Base-by-base conservation (phyloP, 2,888 invertebrate species). In the Andrena hattorfiana region DNA sequence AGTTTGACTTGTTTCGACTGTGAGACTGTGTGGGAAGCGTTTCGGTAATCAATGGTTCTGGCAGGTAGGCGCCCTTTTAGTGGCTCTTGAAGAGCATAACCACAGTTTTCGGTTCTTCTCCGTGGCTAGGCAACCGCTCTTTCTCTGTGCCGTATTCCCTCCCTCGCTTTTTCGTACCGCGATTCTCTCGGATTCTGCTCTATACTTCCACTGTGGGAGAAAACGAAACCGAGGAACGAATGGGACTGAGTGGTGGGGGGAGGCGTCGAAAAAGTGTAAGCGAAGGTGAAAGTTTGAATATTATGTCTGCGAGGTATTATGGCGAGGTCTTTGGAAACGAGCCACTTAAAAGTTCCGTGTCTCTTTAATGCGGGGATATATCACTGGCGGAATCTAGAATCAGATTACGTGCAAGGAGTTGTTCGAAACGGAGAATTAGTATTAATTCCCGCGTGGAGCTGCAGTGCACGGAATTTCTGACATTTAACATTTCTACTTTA, bases 21-120 rank as follows among this genome's bases (percentile, higher is more conserved):
- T 86, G 86, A 87, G 89, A 88, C 85, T 92, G 94, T 93, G 93
- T 94, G 94, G 93, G 94, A 94, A 94, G 93, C 90, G 92, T 92
- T 92, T 93, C 91, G 92, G 91, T 94, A 94, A 94, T 94, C 93
- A 93, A 92, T 91, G 94, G 93, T 93, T 93, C 90, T 92, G 92
- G 91, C 92, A 94, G 93, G 93, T 93, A 93, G 91, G 92, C 90
- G 91, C 90, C 91, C 89, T 91, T 92, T 92, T 91, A 90, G 90
- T 90, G 90, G 89, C 86, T 90, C 89, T 89, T 89, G 82, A 88
- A 89, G 87, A 86, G 84, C 85, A 89, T 90, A 90, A 91, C 91
- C 90, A 89, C 87, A 89, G 89, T 87, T 90, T 89, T 90, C 84
- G 89, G 85, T 60, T 87, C 77, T 64, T 81, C 77, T 59, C 10